Evolutionary conservation across 2,888 invertebrate species (phyloP).

Genomic region (Pristionchus fissidentatus): DNA sequence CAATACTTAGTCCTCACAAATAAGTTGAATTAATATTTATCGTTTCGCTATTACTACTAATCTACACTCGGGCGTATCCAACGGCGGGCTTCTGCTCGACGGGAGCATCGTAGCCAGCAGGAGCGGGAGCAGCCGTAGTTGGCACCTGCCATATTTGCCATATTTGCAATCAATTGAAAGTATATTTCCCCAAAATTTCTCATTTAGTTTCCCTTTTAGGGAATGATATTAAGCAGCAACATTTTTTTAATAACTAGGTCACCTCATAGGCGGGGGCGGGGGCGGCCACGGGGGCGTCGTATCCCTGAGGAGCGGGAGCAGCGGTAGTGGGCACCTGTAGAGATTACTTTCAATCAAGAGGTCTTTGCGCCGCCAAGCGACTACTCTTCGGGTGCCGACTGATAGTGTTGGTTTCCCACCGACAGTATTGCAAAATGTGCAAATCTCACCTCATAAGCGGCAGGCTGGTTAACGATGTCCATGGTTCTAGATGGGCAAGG

Average conservation of each 20-base stretch:
- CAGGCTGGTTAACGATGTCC: constrained; percentile 17
- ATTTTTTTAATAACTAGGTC: background rate
- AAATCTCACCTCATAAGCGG: constrained; percentile 18
- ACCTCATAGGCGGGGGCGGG: constrained; percentile 12
- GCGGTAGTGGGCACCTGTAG: background rate
- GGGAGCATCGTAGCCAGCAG: constrained; percentile 30
- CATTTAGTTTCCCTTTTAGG: background rate
- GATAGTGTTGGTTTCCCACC: background rate
- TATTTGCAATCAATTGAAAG: background rate
- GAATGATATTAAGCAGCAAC: background rate
- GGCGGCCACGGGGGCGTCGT: constrained; percentile 10
- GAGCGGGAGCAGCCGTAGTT: constrained; percentile 19
- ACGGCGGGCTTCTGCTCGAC: background rate
- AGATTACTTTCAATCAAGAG: no score
- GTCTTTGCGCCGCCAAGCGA: no score
- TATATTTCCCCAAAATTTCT: background rate
- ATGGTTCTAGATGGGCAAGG: constrained; percentile 43
- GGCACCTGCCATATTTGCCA: background rate
- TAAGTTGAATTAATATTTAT: no score
- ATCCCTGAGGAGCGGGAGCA: constrained; percentile 18
- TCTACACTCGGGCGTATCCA: background rate
- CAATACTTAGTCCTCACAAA: no score
- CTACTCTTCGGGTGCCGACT: background rate
- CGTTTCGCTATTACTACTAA: no score
- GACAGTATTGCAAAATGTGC: background rate